Base-by-base conservation (phyloP, 2,888 invertebrate species). In the Chymomyza procnemis region DNA sequence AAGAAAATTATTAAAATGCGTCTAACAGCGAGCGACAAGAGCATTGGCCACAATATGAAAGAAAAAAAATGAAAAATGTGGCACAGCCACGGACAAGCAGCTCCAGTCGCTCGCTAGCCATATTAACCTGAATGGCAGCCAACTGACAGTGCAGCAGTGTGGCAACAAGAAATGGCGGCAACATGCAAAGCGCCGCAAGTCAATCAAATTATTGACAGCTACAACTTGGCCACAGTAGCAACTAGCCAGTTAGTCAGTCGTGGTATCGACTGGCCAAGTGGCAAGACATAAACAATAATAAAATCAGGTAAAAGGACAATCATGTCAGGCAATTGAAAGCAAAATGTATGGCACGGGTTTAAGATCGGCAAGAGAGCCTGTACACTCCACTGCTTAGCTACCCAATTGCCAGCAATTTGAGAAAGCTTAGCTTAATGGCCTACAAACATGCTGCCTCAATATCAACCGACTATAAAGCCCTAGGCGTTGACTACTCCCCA, bases 141-240 rank as follows among this genome's bases (percentile, higher is more conserved):
- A 78, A 76, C 74, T 74, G 76, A 76, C 78, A 67, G 65, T 70
- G 76, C 75, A 73, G 75, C 80, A 67, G 65, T 70, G 76, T 77
- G 75, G 76, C 80, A 72, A 69, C 74, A 78, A 69, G 73, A 75
- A 77, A 74, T 70, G 70, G 65, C 59, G 57, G 60, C 54, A 61
- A 73, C 81, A 82, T 78, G 81, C 83, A 81, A 83, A 80, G 72
- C 74, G 84, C 84, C 83, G 71, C 86, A 74, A 81, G 84, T 85
- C 84, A 85, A 85, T 84, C 84, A 84, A 85, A 81, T 80, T 84
- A 84, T 85, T 79, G 77, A 80, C 79, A 79, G 71, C 77, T 65
- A 22, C 72, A 65, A 46, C 69, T 61, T 52, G 26, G 26, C 22
- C 50, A 14, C 48, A 64, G 58, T 50, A 16, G 26, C 26, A 26